Conservation (phyloP, 2,797 vertebrate species). For the Enteromius trimaculatus region DNA sequence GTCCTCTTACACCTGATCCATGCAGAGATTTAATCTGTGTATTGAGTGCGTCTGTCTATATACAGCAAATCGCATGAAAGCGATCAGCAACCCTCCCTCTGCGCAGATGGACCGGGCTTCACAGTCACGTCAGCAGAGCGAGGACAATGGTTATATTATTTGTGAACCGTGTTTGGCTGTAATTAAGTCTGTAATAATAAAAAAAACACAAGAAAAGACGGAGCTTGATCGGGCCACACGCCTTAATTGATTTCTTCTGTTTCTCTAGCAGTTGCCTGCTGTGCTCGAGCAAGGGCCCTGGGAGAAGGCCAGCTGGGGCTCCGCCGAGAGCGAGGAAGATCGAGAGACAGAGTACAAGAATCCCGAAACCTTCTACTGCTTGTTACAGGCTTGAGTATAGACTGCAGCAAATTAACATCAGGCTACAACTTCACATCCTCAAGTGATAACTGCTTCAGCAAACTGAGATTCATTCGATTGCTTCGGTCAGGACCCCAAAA, state of each 20-base stretch:
- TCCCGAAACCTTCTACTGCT: not conserved
- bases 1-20: not conserved
- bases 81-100: not conserved
- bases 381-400: not conserved
- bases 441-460: not conserved
- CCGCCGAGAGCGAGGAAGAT: conserved; percentile 35
- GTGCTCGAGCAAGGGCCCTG: conserved; percentile 14
- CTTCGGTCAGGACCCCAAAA: not conserved
- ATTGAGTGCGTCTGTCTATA: not conserved
- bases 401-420: conserved; percentile 21
- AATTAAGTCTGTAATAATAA: conserved; percentile 61
- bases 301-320: conserved; percentile 37
- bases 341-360: conserved; percentile 24
- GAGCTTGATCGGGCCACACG: conserved; percentile 64
- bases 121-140: not conserved
- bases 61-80: not conserved
- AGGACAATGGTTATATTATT: conserved; percentile 62
- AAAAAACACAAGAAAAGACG: conserved; percentile 53
- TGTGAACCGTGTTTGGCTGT: conserved; percentile 56
- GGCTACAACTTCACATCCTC: not conserved
- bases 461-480: not conserved
- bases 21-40: not conserved
- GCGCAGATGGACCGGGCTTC: not conserved
- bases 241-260: conserved; percentile 73
- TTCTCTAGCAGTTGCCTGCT: conserved; percentile 50